Percentiles rank a stretch among this genome's conserved stretches.
phyloP scores from a whole-genome alignment of 1,140 invertebrate genomes.

The Drosophila auraria region DNA sequence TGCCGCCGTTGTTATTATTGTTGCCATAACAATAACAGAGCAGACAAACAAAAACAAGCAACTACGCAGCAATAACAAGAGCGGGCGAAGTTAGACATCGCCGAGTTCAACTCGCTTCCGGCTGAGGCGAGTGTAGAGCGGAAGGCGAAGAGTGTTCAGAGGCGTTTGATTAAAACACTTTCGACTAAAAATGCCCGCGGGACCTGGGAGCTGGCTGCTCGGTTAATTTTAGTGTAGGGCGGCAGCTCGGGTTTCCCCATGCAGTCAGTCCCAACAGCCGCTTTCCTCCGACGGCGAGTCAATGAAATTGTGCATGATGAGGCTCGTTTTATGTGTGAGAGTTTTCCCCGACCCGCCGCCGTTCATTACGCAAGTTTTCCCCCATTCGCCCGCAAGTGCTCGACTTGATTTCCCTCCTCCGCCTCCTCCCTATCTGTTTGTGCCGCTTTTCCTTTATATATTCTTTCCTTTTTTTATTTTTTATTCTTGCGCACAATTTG shows the following conservation, averaged over 20 bases:
- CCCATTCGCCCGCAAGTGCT: slow-evolving; percentile 28
- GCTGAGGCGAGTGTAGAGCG: slow-evolving; percentile 35
- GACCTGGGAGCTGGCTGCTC: slow-evolving; percentile 48
- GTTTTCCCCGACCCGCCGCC: slow-evolving; percentile 27
- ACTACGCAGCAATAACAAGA: slow-evolving; percentile 40
- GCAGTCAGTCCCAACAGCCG: slow-evolving; percentile 30
- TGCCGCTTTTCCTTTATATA: slow-evolving; percentile 11
- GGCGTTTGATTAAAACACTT: slow-evolving; percentile 74
- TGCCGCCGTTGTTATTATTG: slow-evolving; percentile 30
- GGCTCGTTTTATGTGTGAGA: slow-evolving; percentile 55
- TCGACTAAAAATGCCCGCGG: slow-evolving; percentile 69
- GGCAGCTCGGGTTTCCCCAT: slow-evolving; percentile 20
- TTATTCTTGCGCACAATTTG: slow-evolving; percentile 74
- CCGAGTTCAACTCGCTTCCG: slow-evolving; percentile 37
- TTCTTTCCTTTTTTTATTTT: slow-evolving; percentile 63
- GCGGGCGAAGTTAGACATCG: slow-evolving; percentile 23
- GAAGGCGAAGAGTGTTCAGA: slow-evolving; percentile 15
- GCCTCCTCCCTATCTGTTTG: slow-evolving; percentile 1
- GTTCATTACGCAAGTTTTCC: slow-evolving; percentile 74
- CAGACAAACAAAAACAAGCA: slow-evolving; percentile 42
- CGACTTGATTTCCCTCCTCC: slow-evolving; percentile 36
- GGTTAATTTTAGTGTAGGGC: slow-evolving; percentile 71
- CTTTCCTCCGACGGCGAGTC: slow-evolving; percentile 49
- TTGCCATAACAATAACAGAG: slow-evolving; percentile 43
- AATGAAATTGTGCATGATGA: slow-evolving; percentile 58